Percentiles rank a stretch among this genome's conserved stretches.
Evolutionary conservation across 1,140 invertebrate genomes (phyloP).

Genomic region (Rhopalosiphum padi): DNA sequence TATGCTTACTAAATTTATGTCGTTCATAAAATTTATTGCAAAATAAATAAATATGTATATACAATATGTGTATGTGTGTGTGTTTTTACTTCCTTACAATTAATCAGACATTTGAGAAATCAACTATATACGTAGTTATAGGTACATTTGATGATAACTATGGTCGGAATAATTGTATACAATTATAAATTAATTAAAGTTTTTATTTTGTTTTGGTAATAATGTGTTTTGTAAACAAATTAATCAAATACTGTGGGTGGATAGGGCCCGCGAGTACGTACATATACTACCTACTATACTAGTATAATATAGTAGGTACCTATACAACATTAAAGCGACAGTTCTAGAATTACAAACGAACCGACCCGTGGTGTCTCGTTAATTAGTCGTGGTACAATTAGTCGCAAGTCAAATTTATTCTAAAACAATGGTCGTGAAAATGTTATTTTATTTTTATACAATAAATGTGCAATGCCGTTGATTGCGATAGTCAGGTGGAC

Average conservation of each 20-base stretch:
- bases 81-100: neutral
- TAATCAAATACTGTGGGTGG: slow-evolving; percentile 8
- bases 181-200: slow-evolving; percentile 7
- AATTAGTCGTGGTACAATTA: slow-evolving; percentile 24
- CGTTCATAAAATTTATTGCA: neutral
- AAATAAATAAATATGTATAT: neutral
- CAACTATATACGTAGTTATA: neutral
- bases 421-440: neutral
- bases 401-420: slow-evolving; percentile 13
- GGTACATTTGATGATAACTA: neutral
- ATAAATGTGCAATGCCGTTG: neutral
- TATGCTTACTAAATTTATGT: neutral
- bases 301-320: neutral
- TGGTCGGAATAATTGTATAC: neutral
- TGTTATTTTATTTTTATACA: slow-evolving; percentile 12
- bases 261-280: neutral
- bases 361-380: neutral
- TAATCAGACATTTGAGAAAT: neutral
- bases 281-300: neutral
- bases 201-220: slow-evolving; percentile 14
- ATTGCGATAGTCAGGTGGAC: neutral
- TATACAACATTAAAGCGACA: neutral
- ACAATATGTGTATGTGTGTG: neutral
- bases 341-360: slow-evolving; percentile 37
- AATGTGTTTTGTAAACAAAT: neutral